Percentiles rank a stretch among this genome's conserved stretches.
Evolutionary conservation across 2,888 invertebrate genomes (phyloP).

Genomic region (Dione vanillae): DNA sequence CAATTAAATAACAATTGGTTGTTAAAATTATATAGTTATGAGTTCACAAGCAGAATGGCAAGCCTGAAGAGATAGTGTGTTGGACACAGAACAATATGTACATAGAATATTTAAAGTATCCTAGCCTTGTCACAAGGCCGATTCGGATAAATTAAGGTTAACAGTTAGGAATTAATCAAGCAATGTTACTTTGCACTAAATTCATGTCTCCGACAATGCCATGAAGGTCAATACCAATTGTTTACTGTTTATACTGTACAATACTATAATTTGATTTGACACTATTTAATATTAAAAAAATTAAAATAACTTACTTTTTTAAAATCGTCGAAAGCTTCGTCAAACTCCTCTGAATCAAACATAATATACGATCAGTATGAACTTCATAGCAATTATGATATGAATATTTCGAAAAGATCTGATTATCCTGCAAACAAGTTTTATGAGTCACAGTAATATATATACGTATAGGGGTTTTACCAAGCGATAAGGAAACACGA

Average conservation of each 20-base stretch:
- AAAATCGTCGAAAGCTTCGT: conserved; percentile 16
- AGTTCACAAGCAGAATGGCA: no score
- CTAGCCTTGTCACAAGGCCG: conserved; percentile 26
- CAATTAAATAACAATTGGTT: no score
- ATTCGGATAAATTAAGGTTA: conserved; percentile 24
- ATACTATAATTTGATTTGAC: background rate
- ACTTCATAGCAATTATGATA: conserved; percentile 2
- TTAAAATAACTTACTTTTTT: conserved; percentile 20
- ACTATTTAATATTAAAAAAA: background rate
- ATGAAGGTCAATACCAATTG: conserved; percentile 9
- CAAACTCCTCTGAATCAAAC: conserved; percentile 32
- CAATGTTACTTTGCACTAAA: conserved; percentile 3
- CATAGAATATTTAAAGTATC: conserved; percentile 21
- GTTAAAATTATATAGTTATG: no score
- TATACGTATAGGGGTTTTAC: conserved; percentile 28
- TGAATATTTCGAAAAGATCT: background rate
- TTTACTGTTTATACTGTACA: background rate
- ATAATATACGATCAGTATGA: conserved; percentile 31
- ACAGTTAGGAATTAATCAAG: conserved; percentile 25
- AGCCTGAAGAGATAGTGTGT: background rate
- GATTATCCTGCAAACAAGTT: conserved; percentile 15
- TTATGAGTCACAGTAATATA: conserved; percentile 28
- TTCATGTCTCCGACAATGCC: conserved; percentile 1
- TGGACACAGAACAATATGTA: background rate
- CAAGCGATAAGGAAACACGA: conserved; percentile 9